phyloP scores from a whole-genome alignment of 2,797 vertebrate species.

The Odontamblyopus rebecca region DNA sequence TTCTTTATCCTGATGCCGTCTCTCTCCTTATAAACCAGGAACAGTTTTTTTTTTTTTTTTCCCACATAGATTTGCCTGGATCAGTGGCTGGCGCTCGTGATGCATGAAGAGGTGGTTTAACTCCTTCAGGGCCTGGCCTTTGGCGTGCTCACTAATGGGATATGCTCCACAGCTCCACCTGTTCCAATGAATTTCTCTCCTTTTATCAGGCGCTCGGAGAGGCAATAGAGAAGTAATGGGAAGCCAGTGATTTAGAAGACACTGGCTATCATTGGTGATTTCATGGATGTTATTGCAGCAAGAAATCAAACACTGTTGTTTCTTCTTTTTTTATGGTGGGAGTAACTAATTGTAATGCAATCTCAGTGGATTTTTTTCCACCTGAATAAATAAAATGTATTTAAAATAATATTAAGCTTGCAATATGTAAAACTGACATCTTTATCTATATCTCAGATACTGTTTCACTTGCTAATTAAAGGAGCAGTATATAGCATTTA shows the following conservation, averaged over 20 bases:
- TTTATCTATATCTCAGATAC: no score
- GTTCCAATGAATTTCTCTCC: constrained; percentile 72
- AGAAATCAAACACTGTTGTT: constrained; percentile 55
- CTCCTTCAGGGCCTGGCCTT: constrained; percentile 67
- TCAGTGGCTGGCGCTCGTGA: constrained; percentile 60
- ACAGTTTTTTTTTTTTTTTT: constrained; percentile 41
- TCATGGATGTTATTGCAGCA: constrained; percentile 62
- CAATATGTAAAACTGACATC: no score
- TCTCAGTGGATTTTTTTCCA: no score
- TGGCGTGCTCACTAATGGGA: constrained; percentile 75
- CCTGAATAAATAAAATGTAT: no score
- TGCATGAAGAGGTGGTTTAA: constrained; percentile 69
- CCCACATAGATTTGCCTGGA: constrained; percentile 59
- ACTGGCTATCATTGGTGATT: constrained; percentile 66
- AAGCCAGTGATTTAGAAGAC: constrained; percentile 63
- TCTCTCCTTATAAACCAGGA: constrained; percentile 24
- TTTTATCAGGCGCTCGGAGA: constrained; percentile 53
- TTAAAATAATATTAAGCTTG: no score
- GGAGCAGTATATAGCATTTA: no score
- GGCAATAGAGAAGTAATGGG: constrained; percentile 60
- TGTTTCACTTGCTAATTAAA: no score
- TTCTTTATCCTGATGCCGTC: constrained; percentile 35
- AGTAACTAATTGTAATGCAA: no score
- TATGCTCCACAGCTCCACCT: constrained; percentile 74
- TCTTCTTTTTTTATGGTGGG: neutral